Evolutionary conservation across 2,113 vertebrate species (phyloP).

Genomic region (Gavia stellata): DNA sequence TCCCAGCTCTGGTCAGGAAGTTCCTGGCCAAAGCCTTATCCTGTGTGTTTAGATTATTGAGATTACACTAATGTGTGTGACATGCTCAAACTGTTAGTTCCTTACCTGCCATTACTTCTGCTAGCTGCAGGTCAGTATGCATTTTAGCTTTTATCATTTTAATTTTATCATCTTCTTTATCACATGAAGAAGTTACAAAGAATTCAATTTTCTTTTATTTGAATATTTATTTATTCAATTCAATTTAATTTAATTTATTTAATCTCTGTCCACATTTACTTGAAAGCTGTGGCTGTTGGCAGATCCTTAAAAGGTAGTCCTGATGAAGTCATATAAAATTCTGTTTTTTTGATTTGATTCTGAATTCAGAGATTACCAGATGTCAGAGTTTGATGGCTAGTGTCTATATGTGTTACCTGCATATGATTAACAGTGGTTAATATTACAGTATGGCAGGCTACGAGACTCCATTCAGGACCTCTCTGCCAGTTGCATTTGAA

Average conservation of each 20-base stretch:
- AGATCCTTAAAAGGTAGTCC: background rate
- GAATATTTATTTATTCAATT: background rate
- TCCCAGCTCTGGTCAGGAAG: background rate
- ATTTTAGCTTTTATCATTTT: background rate
- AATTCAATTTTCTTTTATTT: background rate
- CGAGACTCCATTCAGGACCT: background rate
- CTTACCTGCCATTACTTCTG: background rate
- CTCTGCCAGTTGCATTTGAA: background rate
- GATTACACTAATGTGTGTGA: background rate
- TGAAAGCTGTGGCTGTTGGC: background rate
- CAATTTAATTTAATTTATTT: background rate
- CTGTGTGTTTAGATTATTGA: background rate
- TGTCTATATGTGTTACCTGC: accelerated
- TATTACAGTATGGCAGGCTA: background rate
- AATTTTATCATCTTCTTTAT: background rate
- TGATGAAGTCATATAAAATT: background rate
- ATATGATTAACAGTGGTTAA: background rate
- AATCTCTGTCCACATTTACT: background rate
- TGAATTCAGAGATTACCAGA: background rate
- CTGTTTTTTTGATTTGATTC: background rate
- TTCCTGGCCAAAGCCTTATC: background rate
- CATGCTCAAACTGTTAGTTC: background rate
- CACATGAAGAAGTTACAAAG: background rate
- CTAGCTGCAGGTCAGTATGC: background rate
- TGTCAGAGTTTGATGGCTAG: background rate